Percentiles rank a stretch among this genome's conserved stretches.
phyloP scores from a whole-genome alignment of 2,797 vertebrate species.

The Cottoperca gobio region DNA sequence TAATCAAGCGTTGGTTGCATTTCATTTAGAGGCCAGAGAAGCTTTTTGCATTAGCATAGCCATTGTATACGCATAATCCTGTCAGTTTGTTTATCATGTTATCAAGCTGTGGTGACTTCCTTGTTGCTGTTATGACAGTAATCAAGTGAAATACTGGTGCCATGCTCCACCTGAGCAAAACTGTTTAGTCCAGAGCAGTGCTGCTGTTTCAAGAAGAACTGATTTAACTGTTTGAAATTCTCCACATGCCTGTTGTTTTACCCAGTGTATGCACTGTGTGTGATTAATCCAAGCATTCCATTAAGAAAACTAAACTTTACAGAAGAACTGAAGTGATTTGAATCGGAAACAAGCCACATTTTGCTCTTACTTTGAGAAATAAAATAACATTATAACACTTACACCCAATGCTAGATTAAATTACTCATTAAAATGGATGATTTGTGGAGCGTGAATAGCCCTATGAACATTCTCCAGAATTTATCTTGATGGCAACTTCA shows the following conservation, averaged over 20 bases:
- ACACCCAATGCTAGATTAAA: constrained; percentile 14
- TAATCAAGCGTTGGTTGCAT: background rate
- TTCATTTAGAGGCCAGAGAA: background rate
- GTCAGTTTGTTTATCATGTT: background rate
- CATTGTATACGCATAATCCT: background rate
- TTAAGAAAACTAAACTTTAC: constrained; percentile 5
- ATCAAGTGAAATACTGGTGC: background rate
- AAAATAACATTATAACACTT: constrained; percentile 3
- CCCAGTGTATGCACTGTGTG: background rate
- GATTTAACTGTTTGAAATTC: constrained; percentile 9
- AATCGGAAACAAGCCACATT: constrained; percentile 19
- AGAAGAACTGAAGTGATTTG: constrained; percentile 9
- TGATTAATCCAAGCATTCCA: background rate
- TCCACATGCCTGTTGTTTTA: background rate
- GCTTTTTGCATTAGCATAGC: background rate
- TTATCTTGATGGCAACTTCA: constrained; percentile 52
- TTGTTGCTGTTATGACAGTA: background rate
- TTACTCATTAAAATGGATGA: constrained; percentile 53
- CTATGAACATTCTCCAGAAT: constrained; percentile 32
- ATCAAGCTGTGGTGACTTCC: background rate
- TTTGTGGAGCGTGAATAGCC: constrained; percentile 26
- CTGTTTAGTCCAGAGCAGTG: background rate
- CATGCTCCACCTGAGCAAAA: constrained; percentile 4
- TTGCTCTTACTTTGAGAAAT: constrained; percentile 6
- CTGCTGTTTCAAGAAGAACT: background rate